phyloP scores from a whole-genome alignment of 2,888 invertebrate genomes.

The Lysandra coridon region DNA sequence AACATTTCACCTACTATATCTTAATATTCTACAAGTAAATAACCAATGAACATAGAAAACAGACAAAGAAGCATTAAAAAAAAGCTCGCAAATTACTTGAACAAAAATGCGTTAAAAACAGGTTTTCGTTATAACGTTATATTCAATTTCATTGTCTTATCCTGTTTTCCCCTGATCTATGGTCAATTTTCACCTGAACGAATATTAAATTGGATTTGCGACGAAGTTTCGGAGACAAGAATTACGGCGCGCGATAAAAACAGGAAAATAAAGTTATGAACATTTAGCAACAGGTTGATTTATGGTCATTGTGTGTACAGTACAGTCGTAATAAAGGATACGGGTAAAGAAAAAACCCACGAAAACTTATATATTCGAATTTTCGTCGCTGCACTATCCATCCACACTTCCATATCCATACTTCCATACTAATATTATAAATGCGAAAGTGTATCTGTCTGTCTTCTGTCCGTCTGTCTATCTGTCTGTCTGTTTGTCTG shows the following conservation, averaged over 20 bases:
- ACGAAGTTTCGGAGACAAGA: constrained; percentile 23
- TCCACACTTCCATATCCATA: too few species aligned
- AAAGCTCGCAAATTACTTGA: background rate
- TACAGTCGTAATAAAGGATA: constrained; percentile 16
- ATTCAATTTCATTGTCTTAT: constrained; percentile 1
- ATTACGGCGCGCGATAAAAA: constrained; percentile 19
- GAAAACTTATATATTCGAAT: too few species aligned
- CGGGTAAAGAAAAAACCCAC: background rate
- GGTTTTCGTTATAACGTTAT: background rate
- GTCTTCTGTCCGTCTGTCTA: too few species aligned
- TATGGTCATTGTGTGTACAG: constrained; percentile 26
- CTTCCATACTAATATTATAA: too few species aligned
- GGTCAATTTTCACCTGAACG: constrained; percentile 20
- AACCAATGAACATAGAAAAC: too few species aligned
- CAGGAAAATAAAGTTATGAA: constrained; percentile 31
- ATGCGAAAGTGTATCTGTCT: too few species aligned
- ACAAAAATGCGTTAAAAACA: background rate
- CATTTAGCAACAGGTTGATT: constrained; percentile 31
- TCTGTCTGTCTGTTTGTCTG: too few species aligned
- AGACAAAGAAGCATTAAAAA: too few species aligned
- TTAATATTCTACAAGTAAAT: too few species aligned
- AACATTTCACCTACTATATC: too few species aligned
- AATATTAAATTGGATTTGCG: constrained; percentile 25
- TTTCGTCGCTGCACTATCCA: too few species aligned
- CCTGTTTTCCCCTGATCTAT: background rate